Evolutionary conservation across 1,140 invertebrate species (phyloP).

Genomic region (Cotesia chilonis): DNA sequence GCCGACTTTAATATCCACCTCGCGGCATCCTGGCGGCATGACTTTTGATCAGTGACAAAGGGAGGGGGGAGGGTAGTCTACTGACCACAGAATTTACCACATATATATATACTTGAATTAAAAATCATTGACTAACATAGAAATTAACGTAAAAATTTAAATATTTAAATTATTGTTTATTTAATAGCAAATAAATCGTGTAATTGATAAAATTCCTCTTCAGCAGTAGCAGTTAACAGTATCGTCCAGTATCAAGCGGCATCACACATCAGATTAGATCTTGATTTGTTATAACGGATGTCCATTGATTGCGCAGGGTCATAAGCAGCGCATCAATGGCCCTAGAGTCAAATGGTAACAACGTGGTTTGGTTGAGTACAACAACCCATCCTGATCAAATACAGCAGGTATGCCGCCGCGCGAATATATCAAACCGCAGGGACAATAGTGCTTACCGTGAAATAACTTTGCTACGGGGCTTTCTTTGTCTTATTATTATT

Average conservation of each 20-base stretch:
- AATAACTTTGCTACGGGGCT: background rate
- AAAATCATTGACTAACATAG: too few relatives aligned
- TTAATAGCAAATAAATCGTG: background rate
- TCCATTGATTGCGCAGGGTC: conserved; percentile 54
- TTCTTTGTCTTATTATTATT: conserved; percentile 18
- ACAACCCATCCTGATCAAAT: conserved; percentile 59
- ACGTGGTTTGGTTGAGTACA: conserved; percentile 59
- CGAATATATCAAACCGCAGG: conserved; percentile 23
- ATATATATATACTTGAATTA: background rate
- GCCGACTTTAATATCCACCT: conserved; percentile 8
- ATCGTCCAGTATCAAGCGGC: conserved; percentile 19
- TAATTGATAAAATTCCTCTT: background rate
- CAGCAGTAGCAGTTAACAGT: background rate
- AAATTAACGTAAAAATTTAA: background rate
- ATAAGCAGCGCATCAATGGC: conserved; percentile 60
- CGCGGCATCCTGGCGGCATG: conserved; percentile 34
- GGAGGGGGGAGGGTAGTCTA: conserved; percentile 1
- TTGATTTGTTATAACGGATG: conserved; percentile 38
- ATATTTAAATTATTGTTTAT: background rate
- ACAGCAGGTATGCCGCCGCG: conserved; percentile 56
- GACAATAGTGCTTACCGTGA: background rate
- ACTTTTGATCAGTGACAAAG: conserved; percentile 37
- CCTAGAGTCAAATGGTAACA: conserved; percentile 62
- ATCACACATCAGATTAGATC: conserved; percentile 22
- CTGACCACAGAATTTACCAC: background rate